A percentile compares a stretch with the other conserved stretches of the same genome.
phyloP scores from a whole-genome alignment of 2,113 vertebrate species.

The Gorilla gorilla region DNA sequence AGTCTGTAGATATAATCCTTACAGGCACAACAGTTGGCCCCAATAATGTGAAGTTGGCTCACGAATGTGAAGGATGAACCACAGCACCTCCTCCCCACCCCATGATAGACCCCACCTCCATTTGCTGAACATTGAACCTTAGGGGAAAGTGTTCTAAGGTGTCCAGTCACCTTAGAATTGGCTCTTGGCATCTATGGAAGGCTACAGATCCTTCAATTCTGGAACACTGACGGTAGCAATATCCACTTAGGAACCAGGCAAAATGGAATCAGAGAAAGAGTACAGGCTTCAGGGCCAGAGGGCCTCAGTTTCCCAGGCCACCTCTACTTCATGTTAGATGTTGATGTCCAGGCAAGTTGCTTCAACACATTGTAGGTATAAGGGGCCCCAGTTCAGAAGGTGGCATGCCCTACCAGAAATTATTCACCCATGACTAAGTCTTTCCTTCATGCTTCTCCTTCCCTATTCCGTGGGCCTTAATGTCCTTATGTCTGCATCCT shows the following conservation, averaged over 20 bases:
- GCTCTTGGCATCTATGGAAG: neutral
- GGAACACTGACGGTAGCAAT: neutral
- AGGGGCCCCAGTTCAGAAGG: neutral
- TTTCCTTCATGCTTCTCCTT: neutral
- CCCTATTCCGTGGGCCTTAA: fast-evolving
- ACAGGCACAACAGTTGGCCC: neutral
- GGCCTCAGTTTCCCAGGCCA: neutral
- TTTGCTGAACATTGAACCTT: neutral
- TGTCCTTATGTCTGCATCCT: neutral
- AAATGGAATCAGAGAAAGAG: neutral
- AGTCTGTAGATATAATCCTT: neutral
- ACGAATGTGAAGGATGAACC: neutral
- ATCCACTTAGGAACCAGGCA: neutral
- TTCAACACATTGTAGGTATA: fast-evolving
- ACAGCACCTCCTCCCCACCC: fast-evolving
- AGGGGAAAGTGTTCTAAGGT: neutral
- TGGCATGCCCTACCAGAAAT: neutral
- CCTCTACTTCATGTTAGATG: too few relatives aligned
- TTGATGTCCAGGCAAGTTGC: neutral
- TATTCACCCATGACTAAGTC: neutral
- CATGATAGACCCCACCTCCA: neutral
- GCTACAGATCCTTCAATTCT: neutral
- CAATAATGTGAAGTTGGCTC: neutral
- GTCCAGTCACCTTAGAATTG: neutral
- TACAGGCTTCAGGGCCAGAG: neutral